Evolutionary conservation across 1,140 invertebrate genomes (phyloP).

Genomic region (Solenopsis fugax): DNA sequence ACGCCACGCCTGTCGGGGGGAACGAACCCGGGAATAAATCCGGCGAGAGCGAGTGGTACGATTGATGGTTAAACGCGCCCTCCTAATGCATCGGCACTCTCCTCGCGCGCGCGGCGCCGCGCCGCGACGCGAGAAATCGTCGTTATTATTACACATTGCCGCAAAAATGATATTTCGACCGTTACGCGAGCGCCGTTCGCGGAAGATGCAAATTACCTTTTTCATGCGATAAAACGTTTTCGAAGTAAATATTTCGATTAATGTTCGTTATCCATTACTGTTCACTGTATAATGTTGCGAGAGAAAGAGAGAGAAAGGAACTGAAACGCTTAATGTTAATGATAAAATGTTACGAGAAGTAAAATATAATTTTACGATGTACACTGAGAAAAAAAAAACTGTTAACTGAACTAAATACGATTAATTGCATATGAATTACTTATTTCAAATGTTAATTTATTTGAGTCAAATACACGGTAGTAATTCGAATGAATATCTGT

Average conservation of each 20-base stretch:
- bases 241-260: not conserved
- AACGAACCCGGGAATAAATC: constrained; percentile 48
- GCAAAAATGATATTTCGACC: constrained; percentile 16
- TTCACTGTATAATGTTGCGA: not conserved
- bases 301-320: not conserved
- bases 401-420: too few species aligned
- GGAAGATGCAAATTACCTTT: constrained; percentile 38
- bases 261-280: constrained; percentile 12
- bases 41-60: constrained; percentile 52
- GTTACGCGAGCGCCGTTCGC: not conserved
- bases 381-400: too few species aligned
- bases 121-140: constrained; percentile 39
- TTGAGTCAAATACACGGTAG: too few species aligned
- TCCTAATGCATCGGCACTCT: constrained; percentile 59
- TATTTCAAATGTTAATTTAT: too few species aligned
- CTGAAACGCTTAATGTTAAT: not conserved
- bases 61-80: constrained; percentile 59
- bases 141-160: constrained; percentile 43
- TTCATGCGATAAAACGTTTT: not conserved
- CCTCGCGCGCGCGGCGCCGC: constrained; percentile 21
- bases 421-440: too few species aligned
- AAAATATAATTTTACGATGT: not conserved
- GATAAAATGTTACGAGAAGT: not conserved
- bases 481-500: too few species aligned
- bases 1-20: constrained; percentile 31